A percentile compares a stretch with the other conserved stretches of the same genome.
Conservation (phyloP, 2,888 invertebrate genomes). For the Eupeodes luniger region DNA sequence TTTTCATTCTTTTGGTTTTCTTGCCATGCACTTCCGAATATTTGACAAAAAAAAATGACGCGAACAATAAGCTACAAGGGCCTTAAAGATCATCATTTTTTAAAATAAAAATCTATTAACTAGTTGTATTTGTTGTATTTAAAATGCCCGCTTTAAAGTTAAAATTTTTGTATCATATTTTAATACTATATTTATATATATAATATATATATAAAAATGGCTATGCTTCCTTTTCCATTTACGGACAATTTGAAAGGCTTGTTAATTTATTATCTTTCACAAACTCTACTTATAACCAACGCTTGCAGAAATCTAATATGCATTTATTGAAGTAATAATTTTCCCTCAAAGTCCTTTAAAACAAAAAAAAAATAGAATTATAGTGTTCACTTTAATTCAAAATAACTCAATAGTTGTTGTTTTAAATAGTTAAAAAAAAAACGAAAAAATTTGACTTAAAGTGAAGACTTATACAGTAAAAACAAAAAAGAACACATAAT, state of each 20-base stretch:
- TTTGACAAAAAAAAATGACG: neutral
- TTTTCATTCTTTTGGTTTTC: conserved; percentile 22
- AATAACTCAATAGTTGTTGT: neutral
- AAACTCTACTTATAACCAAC: conserved; percentile 42
- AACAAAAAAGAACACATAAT: conserved; percentile 8
- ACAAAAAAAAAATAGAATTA: neutral
- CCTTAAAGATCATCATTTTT: conserved; percentile 16
- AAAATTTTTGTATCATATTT: conserved; percentile 42
- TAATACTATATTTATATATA: conserved; percentile 20
- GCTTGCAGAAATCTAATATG: conserved; percentile 67
- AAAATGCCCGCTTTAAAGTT: conserved; percentile 59
- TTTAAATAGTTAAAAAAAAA: neutral
- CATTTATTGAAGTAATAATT: conserved; percentile 38
- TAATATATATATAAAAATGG: conserved; percentile 23
- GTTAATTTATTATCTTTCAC: conserved; percentile 45
- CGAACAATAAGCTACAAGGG: conserved; percentile 33
- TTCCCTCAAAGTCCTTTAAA: conserved; percentile 11
- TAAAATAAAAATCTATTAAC: conserved; percentile 20
- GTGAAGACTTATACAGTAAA: neutral
- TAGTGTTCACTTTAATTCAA: conserved; percentile 21
- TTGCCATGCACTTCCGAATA: conserved; percentile 32
- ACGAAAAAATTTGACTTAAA: conserved; percentile 1
- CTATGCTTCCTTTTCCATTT: conserved; percentile 55
- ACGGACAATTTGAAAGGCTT: conserved; percentile 44
- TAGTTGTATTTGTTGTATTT: conserved; percentile 61